Evolutionary conservation across 2,888 invertebrate species (phyloP), one percentile per base, ranked within the genome.

Genomic region (Cheilosia soror): DNA sequence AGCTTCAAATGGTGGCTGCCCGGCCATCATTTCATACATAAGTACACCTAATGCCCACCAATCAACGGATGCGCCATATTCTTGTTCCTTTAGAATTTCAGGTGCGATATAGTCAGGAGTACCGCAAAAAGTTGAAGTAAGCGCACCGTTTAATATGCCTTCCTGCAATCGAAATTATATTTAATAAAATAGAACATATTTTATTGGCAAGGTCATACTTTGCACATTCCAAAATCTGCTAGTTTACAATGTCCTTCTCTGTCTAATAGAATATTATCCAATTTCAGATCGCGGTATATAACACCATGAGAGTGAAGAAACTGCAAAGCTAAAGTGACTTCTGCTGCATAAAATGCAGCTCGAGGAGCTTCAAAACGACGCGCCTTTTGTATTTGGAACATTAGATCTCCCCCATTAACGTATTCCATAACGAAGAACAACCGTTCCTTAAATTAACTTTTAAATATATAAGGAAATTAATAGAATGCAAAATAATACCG

Each of bases 391-490:
- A 99, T 99, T 95, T 99, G 99, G 94, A 99, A 99, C 98, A 99
- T 99, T 89, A 99, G 94, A 93, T 98, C 99, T 89, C 99, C 99
- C 88, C 99, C 99, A 93, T 99, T 98, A 69, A 99, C 99, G 93
- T 99, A 99, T 93, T 99, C 99, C 99, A 99, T 99, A 88, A 99
- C 98, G 93, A 99, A 99, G 94, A 99, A 99, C 88, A 99, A 94
- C 11, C 98, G 95, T 92, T 98, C 98, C 93, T 95, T 88, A 63
- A 87, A 88, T 79, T 4, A 65, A 37, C 31, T 40, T 27, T 58
- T 58, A 47, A 62, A 62, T n/a, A 55, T 75, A 75, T 40, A 47
- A 44, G 27, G 3, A 57, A 44, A 25, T 47, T 37, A n/a, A 49
- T 57, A 47, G 2, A 55, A 40, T 29, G 15, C 4, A 33, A 49